Conservation (phyloP, 1,140 invertebrate genomes). For the Hermetia illucens region DNA sequence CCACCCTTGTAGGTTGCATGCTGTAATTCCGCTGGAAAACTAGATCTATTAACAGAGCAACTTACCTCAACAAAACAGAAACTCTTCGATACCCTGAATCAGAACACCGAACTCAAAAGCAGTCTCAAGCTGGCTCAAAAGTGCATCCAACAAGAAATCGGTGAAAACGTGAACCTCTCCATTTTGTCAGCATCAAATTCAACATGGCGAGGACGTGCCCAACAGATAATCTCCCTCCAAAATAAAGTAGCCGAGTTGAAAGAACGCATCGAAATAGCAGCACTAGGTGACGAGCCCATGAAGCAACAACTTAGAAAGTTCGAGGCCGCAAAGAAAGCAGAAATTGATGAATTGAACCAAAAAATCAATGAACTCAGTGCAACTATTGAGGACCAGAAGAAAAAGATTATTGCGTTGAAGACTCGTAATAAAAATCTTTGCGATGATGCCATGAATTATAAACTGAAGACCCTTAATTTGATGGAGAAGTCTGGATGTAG, state of each 20-base stretch:
- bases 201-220: slow-evolving; percentile 54
- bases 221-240: slow-evolving; percentile 50
- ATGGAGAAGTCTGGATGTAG: slow-evolving; percentile 19
- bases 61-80: slow-evolving; percentile 41
- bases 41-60: slow-evolving; percentile 46
- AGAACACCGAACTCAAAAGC: slow-evolving; percentile 44
- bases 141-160: slow-evolving; percentile 49
- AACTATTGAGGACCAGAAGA: slow-evolving; percentile 30
- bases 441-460: slow-evolving; percentile 20
- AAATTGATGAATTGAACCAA: slow-evolving; percentile 34
- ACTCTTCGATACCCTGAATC: slow-evolving; percentile 49
- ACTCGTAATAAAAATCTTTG: slow-evolving; percentile 25
- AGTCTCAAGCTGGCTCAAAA: slow-evolving; percentile 47
- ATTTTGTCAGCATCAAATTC: slow-evolving; percentile 28
- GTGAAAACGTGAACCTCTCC: slow-evolving; percentile 38
- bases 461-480: slow-evolving; percentile 14
- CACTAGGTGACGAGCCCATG: slow-evolving; percentile 21
- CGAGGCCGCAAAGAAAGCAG: slow-evolving; percentile 38
- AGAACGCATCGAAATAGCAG: slow-evolving; percentile 36
- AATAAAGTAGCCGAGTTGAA: slow-evolving; percentile 46
- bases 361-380: slow-evolving; percentile 33
- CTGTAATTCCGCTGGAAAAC: slow-evolving; percentile 23
- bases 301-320: slow-evolving; percentile 34
- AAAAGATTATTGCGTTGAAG: slow-evolving; percentile 19
- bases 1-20: slow-evolving; percentile 16